Conservation (phyloP, 2,888 invertebrate genomes). For the Cylindroiulus punctatus region DNA sequence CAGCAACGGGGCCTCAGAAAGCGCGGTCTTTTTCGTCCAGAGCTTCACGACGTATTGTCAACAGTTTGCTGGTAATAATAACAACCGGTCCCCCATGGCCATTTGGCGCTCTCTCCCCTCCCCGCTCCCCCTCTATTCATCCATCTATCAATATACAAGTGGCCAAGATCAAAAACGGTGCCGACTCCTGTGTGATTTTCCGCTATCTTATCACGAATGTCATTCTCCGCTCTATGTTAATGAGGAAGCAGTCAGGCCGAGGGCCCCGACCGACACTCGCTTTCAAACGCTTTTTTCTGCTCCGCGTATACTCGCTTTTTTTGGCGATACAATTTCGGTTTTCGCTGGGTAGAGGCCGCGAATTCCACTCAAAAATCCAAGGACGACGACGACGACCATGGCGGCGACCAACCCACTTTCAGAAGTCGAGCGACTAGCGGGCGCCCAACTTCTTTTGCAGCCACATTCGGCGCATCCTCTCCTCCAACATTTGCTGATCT, state of each 20-base stretch:
- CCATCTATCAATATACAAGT: slow-evolving; percentile 49
- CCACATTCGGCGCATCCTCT: background rate
- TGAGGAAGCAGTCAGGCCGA: slow-evolving; percentile 47
- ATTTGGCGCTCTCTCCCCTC: background rate
- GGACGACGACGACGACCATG: slow-evolving; percentile 15
- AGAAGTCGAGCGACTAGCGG: background rate
- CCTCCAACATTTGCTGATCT: background rate
- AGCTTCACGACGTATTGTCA: background rate
- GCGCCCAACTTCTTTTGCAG: background rate
- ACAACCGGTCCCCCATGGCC: background rate
- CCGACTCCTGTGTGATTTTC: slow-evolving; percentile 52
- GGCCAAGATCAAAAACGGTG: slow-evolving; percentile 49
- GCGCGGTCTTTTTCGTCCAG: background rate
- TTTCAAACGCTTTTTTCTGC: background rate
- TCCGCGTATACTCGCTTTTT: background rate
- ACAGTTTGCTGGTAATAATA: slow-evolving; percentile 27
- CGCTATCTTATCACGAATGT: slow-evolving; percentile 52
- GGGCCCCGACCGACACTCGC: background rate
- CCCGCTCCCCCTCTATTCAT: slow-evolving; percentile 27
- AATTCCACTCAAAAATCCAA: slow-evolving; percentile 32
- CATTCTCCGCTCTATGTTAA: slow-evolving; percentile 46
- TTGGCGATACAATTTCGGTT: background rate
- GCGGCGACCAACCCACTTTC: background rate
- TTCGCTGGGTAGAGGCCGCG: background rate
- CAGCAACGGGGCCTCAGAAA: background rate